phyloP scores from a whole-genome alignment of 2,113 vertebrate genomes.

The Myiopsitta monachus region DNA sequence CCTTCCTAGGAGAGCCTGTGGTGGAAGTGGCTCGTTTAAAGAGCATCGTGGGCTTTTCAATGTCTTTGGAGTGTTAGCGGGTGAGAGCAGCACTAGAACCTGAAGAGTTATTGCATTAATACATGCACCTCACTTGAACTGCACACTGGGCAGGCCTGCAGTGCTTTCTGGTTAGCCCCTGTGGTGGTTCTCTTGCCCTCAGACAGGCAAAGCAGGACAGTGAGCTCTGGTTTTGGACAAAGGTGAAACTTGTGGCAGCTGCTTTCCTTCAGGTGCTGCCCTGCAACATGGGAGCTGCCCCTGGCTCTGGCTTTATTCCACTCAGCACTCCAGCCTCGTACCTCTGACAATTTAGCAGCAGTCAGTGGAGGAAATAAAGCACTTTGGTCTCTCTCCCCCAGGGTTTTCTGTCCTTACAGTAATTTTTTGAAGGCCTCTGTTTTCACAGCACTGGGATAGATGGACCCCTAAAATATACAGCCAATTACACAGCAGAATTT shows the following conservation, averaged over 20 bases:
- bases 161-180: background rate
- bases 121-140: background rate
- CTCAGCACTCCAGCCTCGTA: background rate
- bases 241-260: background rate
- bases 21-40: background rate
- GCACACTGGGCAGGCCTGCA: background rate
- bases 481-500: constrained; percentile 15
- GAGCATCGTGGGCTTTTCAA: background rate
- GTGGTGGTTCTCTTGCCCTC: background rate
- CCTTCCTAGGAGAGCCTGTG: background rate
- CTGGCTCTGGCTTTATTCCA: background rate
- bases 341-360: background rate
- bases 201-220: background rate
- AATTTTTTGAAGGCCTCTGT: background rate
- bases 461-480: constrained; percentile 1
- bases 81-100: background rate
- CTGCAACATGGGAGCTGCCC: background rate
- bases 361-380: background rate
- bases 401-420: background rate
- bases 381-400: background rate
- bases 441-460: background rate
- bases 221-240: background rate
- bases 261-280: background rate
- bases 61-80: background rate
- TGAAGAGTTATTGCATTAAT: background rate